phyloP scores from a whole-genome alignment of 2,797 vertebrate genomes.

The Echeneis naucrates region DNA sequence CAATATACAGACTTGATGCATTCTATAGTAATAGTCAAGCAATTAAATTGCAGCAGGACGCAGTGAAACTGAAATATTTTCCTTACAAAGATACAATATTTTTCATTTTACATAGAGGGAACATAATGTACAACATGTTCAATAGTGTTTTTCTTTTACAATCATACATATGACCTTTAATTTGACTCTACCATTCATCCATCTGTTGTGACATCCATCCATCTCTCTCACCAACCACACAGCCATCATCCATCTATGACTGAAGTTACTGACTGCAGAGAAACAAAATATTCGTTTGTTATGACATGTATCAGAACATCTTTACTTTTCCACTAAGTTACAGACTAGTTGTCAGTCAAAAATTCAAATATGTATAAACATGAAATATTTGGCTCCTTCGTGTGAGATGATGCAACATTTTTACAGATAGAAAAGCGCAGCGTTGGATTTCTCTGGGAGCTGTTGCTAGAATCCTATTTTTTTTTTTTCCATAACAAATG shows the following conservation, averaged over 20 bases:
- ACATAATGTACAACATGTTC: constrained; percentile 66
- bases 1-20: constrained; percentile 65
- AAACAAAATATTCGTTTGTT: not conserved
- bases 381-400: not conserved
- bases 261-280: no score
- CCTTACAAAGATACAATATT: constrained; percentile 66
- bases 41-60: constrained; percentile 58
- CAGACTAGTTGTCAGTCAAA: not conserved
- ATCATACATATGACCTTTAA: constrained; percentile 21
- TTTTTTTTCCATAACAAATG: constrained; percentile 61
- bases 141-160: constrained; percentile 35
- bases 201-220: not conserved
- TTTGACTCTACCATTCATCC: constrained; percentile 1
- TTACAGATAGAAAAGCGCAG: constrained; percentile 12
- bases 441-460: constrained; percentile 11
- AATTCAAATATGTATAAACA: not conserved
- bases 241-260: not conserved
- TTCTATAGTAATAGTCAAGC: constrained; percentile 46
- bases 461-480: constrained; percentile 13
- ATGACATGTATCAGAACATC: not conserved
- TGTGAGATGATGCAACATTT: not conserved
- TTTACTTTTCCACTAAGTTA: constrained; percentile 10
- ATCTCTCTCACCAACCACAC: no score
- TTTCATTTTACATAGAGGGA: constrained; percentile 45
- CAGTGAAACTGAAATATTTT: constrained; percentile 62